Evolutionary conservation across 2,888 invertebrate genomes (phyloP).

Genomic region (Drosophila mimica): DNA sequence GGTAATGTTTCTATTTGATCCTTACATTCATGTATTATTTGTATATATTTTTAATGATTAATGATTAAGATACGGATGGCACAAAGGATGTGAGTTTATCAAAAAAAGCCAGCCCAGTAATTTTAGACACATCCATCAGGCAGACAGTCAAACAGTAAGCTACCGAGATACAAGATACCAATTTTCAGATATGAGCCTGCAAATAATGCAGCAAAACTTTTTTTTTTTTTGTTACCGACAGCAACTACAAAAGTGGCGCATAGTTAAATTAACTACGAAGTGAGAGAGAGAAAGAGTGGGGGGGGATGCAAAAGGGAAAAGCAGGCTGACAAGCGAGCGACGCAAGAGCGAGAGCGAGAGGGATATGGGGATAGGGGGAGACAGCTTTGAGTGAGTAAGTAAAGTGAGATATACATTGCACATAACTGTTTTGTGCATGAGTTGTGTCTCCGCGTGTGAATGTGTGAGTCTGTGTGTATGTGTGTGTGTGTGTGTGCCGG

Average conservation of each 20-base stretch:
- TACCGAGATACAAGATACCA: constrained; percentile 13
- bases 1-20: background rate
- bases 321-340: background rate
- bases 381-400: background rate
- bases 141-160: background rate
- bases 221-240: constrained; percentile 9
- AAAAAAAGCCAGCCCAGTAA: background rate
- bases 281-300: background rate
- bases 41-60: background rate
- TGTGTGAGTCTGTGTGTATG: background rate
- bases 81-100: background rate
- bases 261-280: constrained; percentile 31
- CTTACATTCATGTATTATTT: background rate
- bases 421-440: constrained; percentile 38
- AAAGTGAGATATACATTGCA: constrained; percentile 24
- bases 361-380: background rate
- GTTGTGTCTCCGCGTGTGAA: background rate
- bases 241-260: constrained; percentile 24
- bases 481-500: constrained; percentile 40
- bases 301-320: background rate
- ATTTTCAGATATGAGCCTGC: constrained; percentile 10
- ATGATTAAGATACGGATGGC: background rate
- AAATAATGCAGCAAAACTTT: constrained; percentile 2
- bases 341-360: background rate
- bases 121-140: background rate